Percentiles rank a stretch among this genome's conserved stretches.
Conservation (phyloP, 2,113 vertebrate species). For the Poecile atricapillus region DNA sequence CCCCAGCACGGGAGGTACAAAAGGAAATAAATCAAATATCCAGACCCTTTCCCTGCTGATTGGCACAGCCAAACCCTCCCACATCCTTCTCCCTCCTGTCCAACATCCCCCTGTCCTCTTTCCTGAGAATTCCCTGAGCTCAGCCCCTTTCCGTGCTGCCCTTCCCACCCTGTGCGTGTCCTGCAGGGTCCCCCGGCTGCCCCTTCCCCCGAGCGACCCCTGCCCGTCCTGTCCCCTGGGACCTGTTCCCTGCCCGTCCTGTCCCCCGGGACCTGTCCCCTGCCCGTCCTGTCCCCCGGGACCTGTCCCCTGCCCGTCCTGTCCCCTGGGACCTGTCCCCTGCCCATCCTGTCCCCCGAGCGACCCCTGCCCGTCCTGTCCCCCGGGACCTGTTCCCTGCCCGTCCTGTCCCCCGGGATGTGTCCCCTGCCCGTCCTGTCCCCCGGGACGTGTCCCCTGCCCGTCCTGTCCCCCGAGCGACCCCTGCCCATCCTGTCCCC, state of each 20-base stretch:
- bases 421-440: too few species aligned
- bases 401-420: neutral
- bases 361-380: neutral
- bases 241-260: too few species aligned
- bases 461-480: neutral
- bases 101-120: neutral
- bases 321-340: neutral
- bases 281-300: neutral
- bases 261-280: accelerated
- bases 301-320: neutral
- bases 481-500: too few species aligned
- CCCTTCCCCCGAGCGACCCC: neutral
- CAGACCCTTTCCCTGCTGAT: neutral
- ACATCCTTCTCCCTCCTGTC: neutral
- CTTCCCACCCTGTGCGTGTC: accelerated
- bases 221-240: accelerated
- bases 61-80: accelerated
- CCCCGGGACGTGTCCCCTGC: accelerated
- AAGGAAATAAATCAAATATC: neutral
- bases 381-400: neutral
- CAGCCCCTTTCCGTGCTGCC: neutral
- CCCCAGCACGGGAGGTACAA: neutral
- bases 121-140: neutral
- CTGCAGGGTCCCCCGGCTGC: accelerated
- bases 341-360: neutral